Conservation (phyloP, 2,113 vertebrate species). For the Microcebus tavaratra region DNA sequence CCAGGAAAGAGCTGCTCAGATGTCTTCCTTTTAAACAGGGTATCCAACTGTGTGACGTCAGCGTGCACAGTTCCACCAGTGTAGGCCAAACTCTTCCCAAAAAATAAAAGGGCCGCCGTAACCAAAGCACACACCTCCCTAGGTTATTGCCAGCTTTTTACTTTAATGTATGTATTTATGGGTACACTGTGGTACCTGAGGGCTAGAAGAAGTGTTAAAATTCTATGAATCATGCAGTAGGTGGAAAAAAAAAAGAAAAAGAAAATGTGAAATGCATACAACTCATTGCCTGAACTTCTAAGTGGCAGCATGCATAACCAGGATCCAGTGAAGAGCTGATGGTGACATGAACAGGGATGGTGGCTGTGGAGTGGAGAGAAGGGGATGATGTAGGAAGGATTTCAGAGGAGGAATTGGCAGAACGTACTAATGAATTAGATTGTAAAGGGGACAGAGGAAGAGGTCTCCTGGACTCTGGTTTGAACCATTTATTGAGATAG, state of each 20-base stretch:
- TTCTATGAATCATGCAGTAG: not conserved
- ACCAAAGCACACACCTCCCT: not conserved
- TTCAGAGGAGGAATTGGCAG: not conserved
- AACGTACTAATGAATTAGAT: not conserved
- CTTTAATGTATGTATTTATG: not conserved
- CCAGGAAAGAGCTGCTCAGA: not conserved
- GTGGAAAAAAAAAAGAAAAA: not conserved
- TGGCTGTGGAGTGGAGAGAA: not conserved
- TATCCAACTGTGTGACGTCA: not conserved
- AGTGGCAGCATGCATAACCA: not conserved
- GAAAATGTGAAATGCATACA: not conserved
- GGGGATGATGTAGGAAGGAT: not conserved
- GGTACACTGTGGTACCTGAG: not conserved
- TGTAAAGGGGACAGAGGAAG: not conserved
- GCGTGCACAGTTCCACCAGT: accelerated
- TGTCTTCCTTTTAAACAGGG: not conserved
- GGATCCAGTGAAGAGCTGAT: not conserved
- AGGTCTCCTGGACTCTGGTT: not conserved
- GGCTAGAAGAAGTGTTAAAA: not conserved
- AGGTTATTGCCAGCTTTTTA: not conserved
- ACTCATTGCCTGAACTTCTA: not conserved
- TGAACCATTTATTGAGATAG: not conserved
- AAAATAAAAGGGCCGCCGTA: not conserved
- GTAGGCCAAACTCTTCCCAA: not conserved
- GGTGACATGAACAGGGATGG: not conserved